phyloP scores from a whole-genome alignment of 2,113 vertebrate species.

The Crotalus tigris region DNA sequence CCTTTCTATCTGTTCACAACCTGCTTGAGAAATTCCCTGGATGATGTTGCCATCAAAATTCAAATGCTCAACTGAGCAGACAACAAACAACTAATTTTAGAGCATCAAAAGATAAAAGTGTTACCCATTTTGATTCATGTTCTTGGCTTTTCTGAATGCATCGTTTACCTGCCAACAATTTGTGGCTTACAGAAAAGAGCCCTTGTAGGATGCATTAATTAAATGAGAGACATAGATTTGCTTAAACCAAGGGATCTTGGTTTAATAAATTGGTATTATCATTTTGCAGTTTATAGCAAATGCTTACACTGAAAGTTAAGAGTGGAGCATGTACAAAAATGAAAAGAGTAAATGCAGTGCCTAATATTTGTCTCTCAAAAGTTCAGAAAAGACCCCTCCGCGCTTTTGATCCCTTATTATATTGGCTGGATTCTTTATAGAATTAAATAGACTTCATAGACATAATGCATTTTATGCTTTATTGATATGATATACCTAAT shows the following conservation, averaged over 20 bases:
- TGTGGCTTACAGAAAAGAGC: not conserved
- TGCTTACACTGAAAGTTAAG: not conserved
- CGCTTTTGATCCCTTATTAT: constrained; percentile 37
- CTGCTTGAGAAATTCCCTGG: not conserved
- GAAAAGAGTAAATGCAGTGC: not conserved
- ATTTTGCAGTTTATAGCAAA: constrained; percentile 8
- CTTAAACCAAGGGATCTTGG: not conserved
- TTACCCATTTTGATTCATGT: not conserved
- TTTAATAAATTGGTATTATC: not conserved
- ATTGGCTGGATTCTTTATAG: constrained; percentile 44
- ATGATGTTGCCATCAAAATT: not conserved
- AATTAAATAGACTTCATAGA: not conserved
- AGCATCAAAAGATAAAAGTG: not conserved
- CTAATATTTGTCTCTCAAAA: constrained; percentile 6
- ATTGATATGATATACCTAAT: constrained; percentile 43
- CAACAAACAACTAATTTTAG: not conserved
- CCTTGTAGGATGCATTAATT: not conserved
- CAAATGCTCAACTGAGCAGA: not conserved
- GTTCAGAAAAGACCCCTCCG: constrained; percentile 43
- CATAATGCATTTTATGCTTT: constrained; percentile 13
- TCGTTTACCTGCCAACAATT: not conserved
- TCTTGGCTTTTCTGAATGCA: not conserved
- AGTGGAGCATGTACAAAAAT: not conserved
- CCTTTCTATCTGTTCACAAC: not conserved
- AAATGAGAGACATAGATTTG: not conserved